These are phyloP conservation scores for Hassar affinis DNA, from an alignment of 2,113 vertebrate species.

Conservation along the genomic window DNA sequence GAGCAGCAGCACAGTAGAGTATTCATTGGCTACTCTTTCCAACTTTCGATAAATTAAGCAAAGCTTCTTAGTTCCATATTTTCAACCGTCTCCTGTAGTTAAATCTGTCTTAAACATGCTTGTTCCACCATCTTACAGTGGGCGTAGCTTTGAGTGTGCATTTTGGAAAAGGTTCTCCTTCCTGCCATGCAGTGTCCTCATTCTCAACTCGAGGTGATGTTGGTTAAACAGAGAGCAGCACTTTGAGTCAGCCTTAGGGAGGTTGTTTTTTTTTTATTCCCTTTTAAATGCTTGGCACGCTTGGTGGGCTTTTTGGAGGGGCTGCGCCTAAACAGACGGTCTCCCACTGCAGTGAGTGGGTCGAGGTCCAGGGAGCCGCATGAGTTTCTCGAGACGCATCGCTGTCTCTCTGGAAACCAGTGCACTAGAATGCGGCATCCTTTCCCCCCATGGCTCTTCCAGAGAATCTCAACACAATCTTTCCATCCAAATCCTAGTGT, in stretches of 20 bases:
- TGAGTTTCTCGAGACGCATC: slow-evolving; percentile 68
- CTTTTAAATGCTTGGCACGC: slow-evolving; percentile 59
- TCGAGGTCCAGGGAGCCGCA: slow-evolving; percentile 72
- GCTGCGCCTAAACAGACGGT: slow-evolving; percentile 74
- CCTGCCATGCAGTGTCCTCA: slow-evolving; percentile 29
- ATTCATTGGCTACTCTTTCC: slow-evolving; percentile 41
- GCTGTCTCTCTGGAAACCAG: slow-evolving; percentile 65
- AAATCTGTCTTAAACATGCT: background rate
- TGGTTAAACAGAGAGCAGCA: slow-evolving; percentile 41
- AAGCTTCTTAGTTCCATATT: slow-evolving; percentile 13
- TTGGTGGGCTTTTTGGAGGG: slow-evolving; percentile 73
- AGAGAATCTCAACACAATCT: slow-evolving; percentile 44
- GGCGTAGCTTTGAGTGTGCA: background rate
- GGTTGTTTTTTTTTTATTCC: slow-evolving; percentile 31
- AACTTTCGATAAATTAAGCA: slow-evolving; percentile 32
- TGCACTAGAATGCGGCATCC: slow-evolving; percentile 41
- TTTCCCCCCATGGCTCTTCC: slow-evolving; percentile 42
- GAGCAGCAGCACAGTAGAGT: slow-evolving; percentile 37
- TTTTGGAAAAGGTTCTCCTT: slow-evolving; percentile 6
- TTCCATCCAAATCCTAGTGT: slow-evolving; percentile 40
- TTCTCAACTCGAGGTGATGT: slow-evolving; percentile 34
- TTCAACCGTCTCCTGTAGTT: slow-evolving; percentile 1
- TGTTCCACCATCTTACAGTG: background rate
- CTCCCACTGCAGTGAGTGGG: slow-evolving; percentile 68
- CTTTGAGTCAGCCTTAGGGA: slow-evolving; percentile 27